Base-by-base conservation (phyloP, 1,140 invertebrate genomes). In the Anagrus nilaparvatae region DNA sequence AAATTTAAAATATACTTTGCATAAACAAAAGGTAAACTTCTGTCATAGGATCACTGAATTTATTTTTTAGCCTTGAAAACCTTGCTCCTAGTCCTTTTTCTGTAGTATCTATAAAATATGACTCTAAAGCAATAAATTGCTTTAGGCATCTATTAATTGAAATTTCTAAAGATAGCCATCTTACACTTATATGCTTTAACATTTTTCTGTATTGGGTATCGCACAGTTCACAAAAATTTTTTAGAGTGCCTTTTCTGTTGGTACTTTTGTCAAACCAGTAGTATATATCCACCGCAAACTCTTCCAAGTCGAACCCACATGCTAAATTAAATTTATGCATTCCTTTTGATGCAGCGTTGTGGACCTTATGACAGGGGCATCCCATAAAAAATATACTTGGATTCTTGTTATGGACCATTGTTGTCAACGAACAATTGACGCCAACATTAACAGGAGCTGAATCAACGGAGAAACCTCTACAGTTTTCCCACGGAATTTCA, bases 241-340 rank as follows among this genome's bases (percentile, higher is more conserved):
- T 62, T 17, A 62, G 33, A 10, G 17, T 28, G 42, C 52, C 47
- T n/a, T 59, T 54, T 32, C 49, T 42, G 17, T 56, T 49, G 20
- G 49, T 61, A 33, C 54, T 55, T 27, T 57, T 58, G 47, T 50
- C 52, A 50, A 63, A 63, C 46, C 50, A 51, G 25, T 24, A 39
- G 48, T 57, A 59, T 27, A 60, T 53, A 50, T 61, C 59, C 4
- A 51, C 39, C 32, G 54, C 41, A 43, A 60, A 38, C 25, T 17
- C 35, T 52, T 61, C 55, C 8, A 58, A 19, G 43, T 60, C 55
- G 36, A 60, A n/a, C n/a, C n/a, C n/a, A n/a, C n/a, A n/a, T n/a
- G n/a, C n/a, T n/a, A n/a, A 36, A 32, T 52, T 55, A 20, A 61
- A 46, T 2, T 17, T 38, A 49, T 61, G 50, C 30, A 39, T 46